Evolutionary conservation across 2,888 invertebrate genomes (phyloP), one percentile per base, ranked within the genome.

Genomic region (Dichetophora obliterata): DNA sequence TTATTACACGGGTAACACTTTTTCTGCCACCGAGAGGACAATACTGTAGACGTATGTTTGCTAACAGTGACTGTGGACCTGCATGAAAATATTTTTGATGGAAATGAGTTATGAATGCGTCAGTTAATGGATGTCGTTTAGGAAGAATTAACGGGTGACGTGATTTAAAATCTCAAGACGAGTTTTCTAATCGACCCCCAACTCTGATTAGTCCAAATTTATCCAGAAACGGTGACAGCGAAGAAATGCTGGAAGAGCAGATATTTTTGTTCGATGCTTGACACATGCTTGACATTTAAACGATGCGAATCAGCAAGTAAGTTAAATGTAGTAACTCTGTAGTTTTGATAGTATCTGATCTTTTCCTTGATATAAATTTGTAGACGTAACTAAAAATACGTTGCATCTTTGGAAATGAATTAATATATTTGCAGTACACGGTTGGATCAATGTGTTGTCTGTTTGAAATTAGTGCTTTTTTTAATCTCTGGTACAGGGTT

Each of bases 71-170:
- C n/a, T 71, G 71, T 8, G 57, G 71, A 43, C 76, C 71, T 54
- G 76, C 59, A 66, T 68, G 75, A 14, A 71, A 3, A 48, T 48
- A 43, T 57, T 70, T 75, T 14, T 65, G 19, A 31, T 75, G 77
- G 22, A 65, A 75, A 19, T 75, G 43, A 22, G 63, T n/a, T 4
- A 74, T 34, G 3, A 74, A 31, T 8, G 76, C 19, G 8, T 9
- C 11, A 5, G 74, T 73, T 11, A 76, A 14, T 3, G 76, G 76
- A 68, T 75, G 77, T 5, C n/a, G 24, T 52, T 52, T 75, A 16
- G 77, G 71, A 54, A 77, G 48, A 48, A 79, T 77, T 14, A 77
- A 63, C 16, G 77, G 79, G 65, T 77, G 79, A 22, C 37, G 70
- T 6, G 73, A 54, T 8, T 75, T 65, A 70, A 73, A 77, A 50